Percentiles rank a stretch among this genome's conserved stretches.
Conservation (phyloP, 2,113 vertebrate genomes). For the Zosterops pallidus region DNA sequence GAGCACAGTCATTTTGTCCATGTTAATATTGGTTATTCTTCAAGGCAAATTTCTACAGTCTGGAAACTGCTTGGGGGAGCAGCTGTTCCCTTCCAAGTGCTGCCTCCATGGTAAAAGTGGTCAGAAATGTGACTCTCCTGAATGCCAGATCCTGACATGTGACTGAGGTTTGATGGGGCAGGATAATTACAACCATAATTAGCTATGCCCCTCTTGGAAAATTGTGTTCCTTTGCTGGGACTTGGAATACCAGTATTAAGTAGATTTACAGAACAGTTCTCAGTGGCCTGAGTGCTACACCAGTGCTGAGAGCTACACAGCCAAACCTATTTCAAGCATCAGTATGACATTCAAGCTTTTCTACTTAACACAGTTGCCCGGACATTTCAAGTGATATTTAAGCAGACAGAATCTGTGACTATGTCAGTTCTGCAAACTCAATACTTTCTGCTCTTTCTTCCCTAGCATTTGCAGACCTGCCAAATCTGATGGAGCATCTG, state of each 20-base stretch:
- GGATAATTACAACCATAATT: conserved; percentile 26
- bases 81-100: conserved; percentile 2
- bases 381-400: neutral
- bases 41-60: neutral
- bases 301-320: neutral
- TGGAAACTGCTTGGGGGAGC: conserved; percentile 12
- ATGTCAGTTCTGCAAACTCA: neutral
- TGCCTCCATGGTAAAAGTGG: neutral
- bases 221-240: neutral
- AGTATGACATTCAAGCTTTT: neutral
- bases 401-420: neutral
- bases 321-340: neutral
- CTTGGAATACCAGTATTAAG: neutral
- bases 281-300: neutral
- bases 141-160: neutral
- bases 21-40: neutral
- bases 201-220: neutral
- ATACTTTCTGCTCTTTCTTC: neutral
- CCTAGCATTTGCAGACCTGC: conserved; percentile 92
- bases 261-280: neutral
- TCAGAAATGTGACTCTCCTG: conserved; percentile 35
- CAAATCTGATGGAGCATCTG: conserved; percentile 94
- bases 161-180: neutral
- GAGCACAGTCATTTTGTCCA: neutral
- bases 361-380: neutral